phyloP scores from a whole-genome alignment of 1,140 invertebrate genomes.

The Drosophila watanabei region DNA sequence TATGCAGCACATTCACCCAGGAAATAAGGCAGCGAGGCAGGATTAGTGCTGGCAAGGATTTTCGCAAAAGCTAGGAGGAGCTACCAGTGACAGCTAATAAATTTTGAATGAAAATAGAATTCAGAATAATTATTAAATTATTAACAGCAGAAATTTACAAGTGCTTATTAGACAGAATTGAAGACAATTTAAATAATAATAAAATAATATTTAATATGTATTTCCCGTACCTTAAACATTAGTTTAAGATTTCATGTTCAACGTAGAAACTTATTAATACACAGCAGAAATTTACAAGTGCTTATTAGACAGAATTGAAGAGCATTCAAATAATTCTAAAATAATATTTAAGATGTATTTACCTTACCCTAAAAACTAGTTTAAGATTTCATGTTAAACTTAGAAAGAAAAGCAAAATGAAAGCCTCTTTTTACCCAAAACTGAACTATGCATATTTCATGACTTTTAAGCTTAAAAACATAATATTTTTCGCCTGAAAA shows the following conservation, averaged over 20 bases:
- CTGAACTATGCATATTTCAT: not conserved
- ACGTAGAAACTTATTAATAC: too few relatives aligned
- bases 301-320: too few relatives aligned
- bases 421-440: not conserved
- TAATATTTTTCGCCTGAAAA: not conserved
- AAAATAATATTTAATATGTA: not conserved
- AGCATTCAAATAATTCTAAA: not conserved
- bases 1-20: slow-evolving; percentile 64
- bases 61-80: not conserved
- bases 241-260: too few relatives aligned
- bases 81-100: not conserved
- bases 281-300: too few relatives aligned
- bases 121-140: not conserved
- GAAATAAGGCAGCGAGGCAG: slow-evolving; percentile 6
- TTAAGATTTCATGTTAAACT: not conserved
- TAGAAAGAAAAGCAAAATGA: not conserved
- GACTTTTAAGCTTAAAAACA: not conserved
- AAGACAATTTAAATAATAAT: not conserved
- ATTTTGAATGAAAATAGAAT: not conserved
- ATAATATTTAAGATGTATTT: not conserved
- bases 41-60: slow-evolving; percentile 13
- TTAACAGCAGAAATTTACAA: not conserved
- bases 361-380: too few relatives aligned
- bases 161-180: too few relatives aligned
- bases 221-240: too few relatives aligned